Evolutionary conservation across 2,797 vertebrate genomes (phyloP), one percentile per base, ranked within the genome.

Genomic region (Hypotaenidia philippensis): DNA sequence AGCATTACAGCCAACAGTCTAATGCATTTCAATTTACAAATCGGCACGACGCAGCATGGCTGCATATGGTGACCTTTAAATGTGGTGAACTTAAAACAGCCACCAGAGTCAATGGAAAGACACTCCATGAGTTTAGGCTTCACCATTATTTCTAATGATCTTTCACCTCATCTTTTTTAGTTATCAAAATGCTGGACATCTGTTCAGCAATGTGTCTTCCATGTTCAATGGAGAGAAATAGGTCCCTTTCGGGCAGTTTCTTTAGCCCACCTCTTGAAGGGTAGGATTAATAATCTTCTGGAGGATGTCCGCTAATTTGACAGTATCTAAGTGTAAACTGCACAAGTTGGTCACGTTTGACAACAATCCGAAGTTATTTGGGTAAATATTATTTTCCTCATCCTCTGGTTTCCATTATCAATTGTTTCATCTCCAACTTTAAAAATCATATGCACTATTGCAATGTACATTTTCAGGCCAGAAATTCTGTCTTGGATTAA

Each of bases 221-320:
- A 4, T 5, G 22, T 47, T 50, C 29, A 59, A 1, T 22, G n/a
- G 23, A 83, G 13, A 85, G 29, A 79, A 79, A 85, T 4, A 64
- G 9, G 36, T 29, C 17, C 10, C 50, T 64, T 50, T n/a, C 14
- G 4, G 4, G 4, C 47, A 1, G 0, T 38, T 70, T 78, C 41
- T 88, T 66, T 75, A 57, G 45, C 13, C 38, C 5, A 8, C 6
- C 23, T 85, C 36, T 36, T 66, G 40, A 71, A 59, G 5, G 5
- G 17, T 5, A 49, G 31, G 23, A 66, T 71, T 68, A 76, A 68
- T 82, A 13, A 55, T 38, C 21, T 56, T 92, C n/a, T 60, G 63
- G 34, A 90, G 31, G 11, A 59, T n/a, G 66, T 66, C 16, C 34
- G 86, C 21, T 16, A n/a, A 79, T 79, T 50, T 14, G 16, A 85